Evolutionary conservation across 2,113 vertebrate species (phyloP).

Genomic region (Sialia sialis): DNA sequence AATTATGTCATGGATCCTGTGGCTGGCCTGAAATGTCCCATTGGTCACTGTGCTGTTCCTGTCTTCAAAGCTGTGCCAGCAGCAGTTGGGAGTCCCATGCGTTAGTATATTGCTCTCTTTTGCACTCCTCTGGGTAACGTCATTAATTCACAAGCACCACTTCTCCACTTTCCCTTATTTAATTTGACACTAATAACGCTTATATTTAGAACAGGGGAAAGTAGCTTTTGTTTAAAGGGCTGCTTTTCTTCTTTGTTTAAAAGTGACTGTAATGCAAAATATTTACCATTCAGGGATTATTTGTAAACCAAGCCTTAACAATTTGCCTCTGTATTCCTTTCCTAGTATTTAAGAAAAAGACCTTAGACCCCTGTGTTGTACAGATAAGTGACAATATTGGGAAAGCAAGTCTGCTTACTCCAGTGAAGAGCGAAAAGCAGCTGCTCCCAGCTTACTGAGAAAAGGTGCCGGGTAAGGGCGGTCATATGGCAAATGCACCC

Average conservation of each 20-base stretch:
- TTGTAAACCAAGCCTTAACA: neutral
- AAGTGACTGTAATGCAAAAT: neutral
- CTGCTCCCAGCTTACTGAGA: neutral
- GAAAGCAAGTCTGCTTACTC: neutral
- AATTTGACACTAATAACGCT: neutral
- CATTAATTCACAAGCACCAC: neutral
- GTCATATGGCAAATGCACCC: neutral
- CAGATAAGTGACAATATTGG: neutral
- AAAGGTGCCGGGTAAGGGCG: neutral
- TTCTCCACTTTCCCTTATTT: neutral
- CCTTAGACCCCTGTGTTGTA: neutral
- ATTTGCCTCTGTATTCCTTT: neutral
- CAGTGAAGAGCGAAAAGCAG: neutral
- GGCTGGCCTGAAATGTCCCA: accelerated
- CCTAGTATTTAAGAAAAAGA: neutral
- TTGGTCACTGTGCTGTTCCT: neutral
- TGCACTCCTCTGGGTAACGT: neutral
- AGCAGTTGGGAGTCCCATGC: neutral
- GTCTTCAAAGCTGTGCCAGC: neutral
- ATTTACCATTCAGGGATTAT: neutral
- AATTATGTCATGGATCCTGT: neutral
- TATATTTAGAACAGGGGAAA: neutral
- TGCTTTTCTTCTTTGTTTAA: neutral
- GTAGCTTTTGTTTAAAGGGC: neutral
- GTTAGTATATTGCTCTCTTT: neutral